Base-by-base conservation (phyloP, 2,113 vertebrate species). In the Dicrurus megarhynchus region DNA sequence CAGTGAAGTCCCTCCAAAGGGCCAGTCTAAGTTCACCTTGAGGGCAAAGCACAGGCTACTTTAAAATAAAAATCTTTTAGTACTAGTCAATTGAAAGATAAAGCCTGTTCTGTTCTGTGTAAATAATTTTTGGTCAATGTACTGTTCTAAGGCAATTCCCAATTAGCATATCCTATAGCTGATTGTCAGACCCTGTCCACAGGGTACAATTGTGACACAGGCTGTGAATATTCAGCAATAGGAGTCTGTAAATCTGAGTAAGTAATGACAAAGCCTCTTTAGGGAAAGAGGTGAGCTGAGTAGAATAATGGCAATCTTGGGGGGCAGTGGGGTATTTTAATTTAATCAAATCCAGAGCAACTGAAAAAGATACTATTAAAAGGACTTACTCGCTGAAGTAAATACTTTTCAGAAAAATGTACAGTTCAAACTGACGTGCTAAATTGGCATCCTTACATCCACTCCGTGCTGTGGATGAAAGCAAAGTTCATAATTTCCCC, bases 91-190 rank as follows among this genome's bases (percentile, higher is more conserved):
- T 64, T 90, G 97, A 98, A 98, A 98, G 97, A 98, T 90, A 97
- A 98, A 97, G 90, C 79, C 85, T 88, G 96, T 97, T 96, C 93
- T 98, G 89, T 95, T 95, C 95, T 57, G 73, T 94, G 97, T 98
- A 98, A 98, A 98, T 98, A 98, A 98, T 96, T 96, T 96, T 91
- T 97, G 96, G 91, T 96, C 91, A 96, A 85, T 90, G 96, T 96
- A 94, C 60, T 95, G 79, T 93, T 94, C 85, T 87, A 78, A 92
- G 79, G 93, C 85, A 81, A 68, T 75, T 96, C 68, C 86, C 8
- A 3, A 95, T 94, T 95, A 94, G 93, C 92, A 95, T 95, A 75
- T 71, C 86, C 92, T 93, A 44, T 84, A 71, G 90, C 44, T 80
- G 94, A 80, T 95, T 94, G 92, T 95, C 88, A 86, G 88, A 63